phyloP scores from a whole-genome alignment of 2,888 invertebrate genomes.

The Synergus gifuensis region DNA sequence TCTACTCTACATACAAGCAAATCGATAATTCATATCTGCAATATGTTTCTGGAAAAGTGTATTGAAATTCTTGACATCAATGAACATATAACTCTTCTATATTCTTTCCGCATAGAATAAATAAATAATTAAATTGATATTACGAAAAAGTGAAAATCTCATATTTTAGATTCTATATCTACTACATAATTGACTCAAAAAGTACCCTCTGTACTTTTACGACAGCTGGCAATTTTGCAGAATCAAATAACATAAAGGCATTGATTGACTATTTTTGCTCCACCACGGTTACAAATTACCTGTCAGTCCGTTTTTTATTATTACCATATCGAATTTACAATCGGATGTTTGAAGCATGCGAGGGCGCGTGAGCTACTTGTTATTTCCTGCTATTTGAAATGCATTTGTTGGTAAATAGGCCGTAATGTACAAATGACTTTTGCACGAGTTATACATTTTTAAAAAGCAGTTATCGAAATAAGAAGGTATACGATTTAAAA shows the following conservation, averaged over 20 bases:
- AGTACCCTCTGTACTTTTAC: neutral
- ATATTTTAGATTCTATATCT: too few species aligned
- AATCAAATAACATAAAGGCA: neutral
- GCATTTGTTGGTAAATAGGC: neutral
- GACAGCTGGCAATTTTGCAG: neutral
- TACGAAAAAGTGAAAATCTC: too few species aligned
- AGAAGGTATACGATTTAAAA: too few species aligned
- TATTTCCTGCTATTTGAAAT: neutral
- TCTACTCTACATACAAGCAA: neutral
- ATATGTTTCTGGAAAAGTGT: neutral
- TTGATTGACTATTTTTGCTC: neutral
- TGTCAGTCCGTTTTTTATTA: neutral
- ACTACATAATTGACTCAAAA: neutral
- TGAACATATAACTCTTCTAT: neutral
- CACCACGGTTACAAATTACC: neutral
- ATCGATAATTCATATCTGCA: conserved; percentile 23
- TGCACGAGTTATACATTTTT: neutral
- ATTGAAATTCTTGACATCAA: neutral
- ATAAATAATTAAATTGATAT: too few species aligned
- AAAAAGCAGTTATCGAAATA: neutral
- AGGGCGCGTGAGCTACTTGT: neutral
- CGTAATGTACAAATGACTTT: neutral
- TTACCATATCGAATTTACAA: neutral
- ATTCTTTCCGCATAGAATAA: neutral
- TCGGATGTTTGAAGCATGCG: neutral